Percentiles rank a stretch among this genome's conserved stretches.
phyloP scores from a whole-genome alignment of 2,888 invertebrate species.

The Lithophane socia region DNA sequence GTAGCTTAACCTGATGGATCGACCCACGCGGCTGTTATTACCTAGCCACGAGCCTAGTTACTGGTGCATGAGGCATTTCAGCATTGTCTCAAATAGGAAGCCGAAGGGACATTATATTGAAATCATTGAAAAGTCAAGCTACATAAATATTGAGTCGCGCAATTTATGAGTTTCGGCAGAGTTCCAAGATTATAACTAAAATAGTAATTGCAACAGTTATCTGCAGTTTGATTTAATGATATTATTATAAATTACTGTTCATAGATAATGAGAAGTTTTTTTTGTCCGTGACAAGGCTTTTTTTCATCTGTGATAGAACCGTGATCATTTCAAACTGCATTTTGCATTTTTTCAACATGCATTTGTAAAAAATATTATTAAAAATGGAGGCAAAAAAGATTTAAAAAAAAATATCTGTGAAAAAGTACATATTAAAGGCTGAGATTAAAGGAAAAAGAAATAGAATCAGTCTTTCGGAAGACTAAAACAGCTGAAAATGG shows the following conservation, averaged over 20 bases:
- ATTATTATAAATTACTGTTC: background rate
- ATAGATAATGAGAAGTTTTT: background rate
- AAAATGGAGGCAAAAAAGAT: background rate
- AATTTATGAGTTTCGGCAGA: background rate
- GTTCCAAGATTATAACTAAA: background rate
- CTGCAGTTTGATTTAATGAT: background rate
- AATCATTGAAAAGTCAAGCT: background rate
- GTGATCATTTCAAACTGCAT: no score
- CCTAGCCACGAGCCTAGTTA: no score
- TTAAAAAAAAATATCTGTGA: background rate
- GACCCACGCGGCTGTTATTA: no score
- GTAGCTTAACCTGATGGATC: no score
- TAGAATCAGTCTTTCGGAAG: background rate
- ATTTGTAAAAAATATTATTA: background rate
- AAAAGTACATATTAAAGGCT: no score
- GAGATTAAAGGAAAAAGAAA: no score
- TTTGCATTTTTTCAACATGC: rapidly evolving
- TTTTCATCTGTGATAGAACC: background rate
- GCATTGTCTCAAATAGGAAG: background rate
- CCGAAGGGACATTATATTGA: background rate
- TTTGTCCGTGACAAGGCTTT: background rate
- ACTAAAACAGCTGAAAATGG: background rate
- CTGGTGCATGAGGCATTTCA: no score
- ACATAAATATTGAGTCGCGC: background rate
- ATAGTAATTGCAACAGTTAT: background rate